These are phyloP conservation scores for Eumaeus atala DNA, from an alignment of 1,140 invertebrate genomes.

Conservation along the genomic window DNA sequence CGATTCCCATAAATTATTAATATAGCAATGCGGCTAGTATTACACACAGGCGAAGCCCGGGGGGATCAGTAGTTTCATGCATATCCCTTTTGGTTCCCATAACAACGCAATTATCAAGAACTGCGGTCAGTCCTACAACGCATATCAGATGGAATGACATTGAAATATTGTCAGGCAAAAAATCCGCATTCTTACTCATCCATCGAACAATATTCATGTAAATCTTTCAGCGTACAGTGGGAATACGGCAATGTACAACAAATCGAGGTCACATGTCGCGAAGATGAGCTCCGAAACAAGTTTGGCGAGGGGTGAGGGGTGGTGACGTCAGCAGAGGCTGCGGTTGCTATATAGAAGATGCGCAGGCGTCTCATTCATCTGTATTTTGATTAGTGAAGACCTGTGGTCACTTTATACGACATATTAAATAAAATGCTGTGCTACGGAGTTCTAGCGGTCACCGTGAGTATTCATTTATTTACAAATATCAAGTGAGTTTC, in stretches of 20 bases:
- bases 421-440: slow-evolving; percentile 41
- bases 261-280: slow-evolving; percentile 43
- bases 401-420: slow-evolving; percentile 26
- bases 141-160: no score
- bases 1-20: no score
- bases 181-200: neutral
- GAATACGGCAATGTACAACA: slow-evolving; percentile 30
- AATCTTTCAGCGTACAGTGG: slow-evolving; percentile 2
- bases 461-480: slow-evolving; percentile 33
- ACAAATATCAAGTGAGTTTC: no score
- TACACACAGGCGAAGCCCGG: no score
- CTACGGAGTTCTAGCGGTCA: slow-evolving; percentile 37
- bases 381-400: slow-evolving; percentile 38
- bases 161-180: no score
- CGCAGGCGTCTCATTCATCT: slow-evolving; percentile 34
- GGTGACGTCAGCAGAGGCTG: slow-evolving; percentile 66
- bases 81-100: no score
- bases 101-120: no score
- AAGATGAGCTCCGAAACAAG: slow-evolving; percentile 48
- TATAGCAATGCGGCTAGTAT: no score
- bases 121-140: no score
- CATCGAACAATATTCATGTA: neutral
- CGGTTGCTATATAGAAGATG: slow-evolving; percentile 59
- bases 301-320: slow-evolving; percentile 35
- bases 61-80: no score